These are phyloP conservation scores for Heliconius himera DNA, from an alignment of 1,140 invertebrate genomes.

Conservation along the genomic window DNA sequence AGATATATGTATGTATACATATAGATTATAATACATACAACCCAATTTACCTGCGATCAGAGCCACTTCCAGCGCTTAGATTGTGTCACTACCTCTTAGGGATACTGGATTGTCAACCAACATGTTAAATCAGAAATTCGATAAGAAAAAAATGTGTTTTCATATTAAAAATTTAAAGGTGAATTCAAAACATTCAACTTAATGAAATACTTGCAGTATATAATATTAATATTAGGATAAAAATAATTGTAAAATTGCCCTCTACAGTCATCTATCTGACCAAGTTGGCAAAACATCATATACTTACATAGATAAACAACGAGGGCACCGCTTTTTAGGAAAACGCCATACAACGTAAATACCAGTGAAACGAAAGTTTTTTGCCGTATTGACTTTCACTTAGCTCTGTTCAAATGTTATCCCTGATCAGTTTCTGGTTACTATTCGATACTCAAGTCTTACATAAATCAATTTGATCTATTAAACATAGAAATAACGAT, in stretches of 20 bases:
- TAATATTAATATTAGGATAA: not conserved
- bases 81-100: too few relatives aligned
- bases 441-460: constrained; percentile 24
- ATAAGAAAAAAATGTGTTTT: too few relatives aligned
- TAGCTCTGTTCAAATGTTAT: constrained; percentile 61
- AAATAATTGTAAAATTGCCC: not conserved
- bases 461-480: constrained; percentile 21
- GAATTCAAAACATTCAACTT: too few relatives aligned
- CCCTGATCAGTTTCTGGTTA: constrained; percentile 47
- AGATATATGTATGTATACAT: too few relatives aligned
- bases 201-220: not conserved
- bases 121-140: too few relatives aligned
- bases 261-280: not conserved
- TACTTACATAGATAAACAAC: constrained; percentile 13
- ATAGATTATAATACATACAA: too few relatives aligned
- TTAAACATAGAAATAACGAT: not conserved
- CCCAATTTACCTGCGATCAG: too few relatives aligned
- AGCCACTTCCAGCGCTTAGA: too few relatives aligned
- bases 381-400: constrained; percentile 71
- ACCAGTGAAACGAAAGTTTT: constrained; percentile 49
- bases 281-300: constrained; percentile 4
- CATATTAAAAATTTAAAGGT: not conserved
- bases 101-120: too few relatives aligned
- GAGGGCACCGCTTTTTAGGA: constrained; percentile 28
- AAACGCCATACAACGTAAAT: constrained; percentile 51